Percentiles rank a stretch among this genome's conserved stretches.
These are phyloP conservation scores for Xenops minutus DNA, from an alignment of 2,797 vertebrate species.

Conservation along the genomic window DNA sequence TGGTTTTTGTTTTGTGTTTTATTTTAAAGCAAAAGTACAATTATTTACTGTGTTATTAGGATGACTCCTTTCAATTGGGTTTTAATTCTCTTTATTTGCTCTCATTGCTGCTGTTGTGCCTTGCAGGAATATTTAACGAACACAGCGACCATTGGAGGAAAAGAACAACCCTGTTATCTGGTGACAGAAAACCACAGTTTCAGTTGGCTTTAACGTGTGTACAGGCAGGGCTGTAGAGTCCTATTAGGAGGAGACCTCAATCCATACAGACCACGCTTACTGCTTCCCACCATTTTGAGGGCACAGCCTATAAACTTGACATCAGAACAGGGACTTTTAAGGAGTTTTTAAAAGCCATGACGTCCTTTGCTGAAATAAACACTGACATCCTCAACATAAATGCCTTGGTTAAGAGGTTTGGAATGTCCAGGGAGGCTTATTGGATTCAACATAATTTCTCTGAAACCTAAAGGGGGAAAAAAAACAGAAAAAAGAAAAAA, in stretches of 20 bases:
- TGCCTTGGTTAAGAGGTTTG: slow-evolving; percentile 86
- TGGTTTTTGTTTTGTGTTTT: slow-evolving; percentile 62
- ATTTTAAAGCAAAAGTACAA: slow-evolving; percentile 76
- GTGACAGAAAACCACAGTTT: slow-evolving; percentile 72
- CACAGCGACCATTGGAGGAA: slow-evolving; percentile 74
- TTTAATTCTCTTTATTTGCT: slow-evolving; percentile 76
- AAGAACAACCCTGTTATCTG: slow-evolving; percentile 76
- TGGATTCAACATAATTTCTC: slow-evolving; percentile 89
- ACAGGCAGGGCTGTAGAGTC: slow-evolving; percentile 73
- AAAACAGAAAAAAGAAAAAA: slow-evolving; percentile 80
- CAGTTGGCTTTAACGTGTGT: slow-evolving; percentile 65
- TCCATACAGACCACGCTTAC: slow-evolving; percentile 75
- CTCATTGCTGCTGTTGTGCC: slow-evolving; percentile 75
- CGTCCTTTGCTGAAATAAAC: slow-evolving; percentile 88
- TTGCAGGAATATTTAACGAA: slow-evolving; percentile 73
- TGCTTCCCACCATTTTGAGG: slow-evolving; percentile 78
- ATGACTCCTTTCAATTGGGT: slow-evolving; percentile 73
- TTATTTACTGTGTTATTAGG: slow-evolving; percentile 71
- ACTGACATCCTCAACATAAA: slow-evolving; percentile 87
- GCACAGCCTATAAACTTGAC: slow-evolving; percentile 80
- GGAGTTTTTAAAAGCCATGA: slow-evolving; percentile 85
- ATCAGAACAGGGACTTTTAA: slow-evolving; percentile 79
- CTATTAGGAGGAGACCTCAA: slow-evolving; percentile 75
- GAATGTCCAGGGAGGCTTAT: slow-evolving; percentile 86
- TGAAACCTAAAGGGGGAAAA: slow-evolving; percentile 84